Base-by-base conservation (phyloP, 2,888 invertebrate genomes). In the Drosophila formosana region DNA sequence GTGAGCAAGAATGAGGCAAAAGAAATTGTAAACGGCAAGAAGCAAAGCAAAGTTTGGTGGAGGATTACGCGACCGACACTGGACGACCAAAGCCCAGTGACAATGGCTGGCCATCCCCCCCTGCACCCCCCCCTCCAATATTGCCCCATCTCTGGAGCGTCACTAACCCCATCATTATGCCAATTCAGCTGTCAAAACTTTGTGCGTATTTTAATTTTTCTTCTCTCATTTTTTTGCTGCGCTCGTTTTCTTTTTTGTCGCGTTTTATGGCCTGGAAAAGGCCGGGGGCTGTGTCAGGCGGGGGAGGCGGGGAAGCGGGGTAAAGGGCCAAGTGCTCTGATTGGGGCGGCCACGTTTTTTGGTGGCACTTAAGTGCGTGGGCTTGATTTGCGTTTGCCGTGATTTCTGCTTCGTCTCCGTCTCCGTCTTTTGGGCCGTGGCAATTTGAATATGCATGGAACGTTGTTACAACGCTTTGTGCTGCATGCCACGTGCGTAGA, bases 81-180 rank as follows among this genome's bases (percentile, higher is more conserved):
- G 30, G 30, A 30, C 30, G 32, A 9, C 32, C 32, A 18, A 28
- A 18, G 30, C 41, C 53, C 68, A 68, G 85, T 76, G 89, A 83
- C 89, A 82, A 86, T 86, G 64, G 72, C 28, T 55, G 47, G 34
- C 45, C 34, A 13, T 39, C 9, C 39, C 18, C 18, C 18, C 18
- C 18, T 18, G 18, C 18, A 18, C 45, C 45, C 53, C 32, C 32
- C 68, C 39, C 32, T 26, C 11, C 5, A 7, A 8, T 18, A 9
- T n/a, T 9, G 8, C 60, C 53, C 11, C 37, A n/a, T n/a, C 7
- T 7, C 34, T 66, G 25, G 26, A 51, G 65, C 80, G 77, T 67
- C 70, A 82, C 75, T 88, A 89, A 89, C 85, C 89, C 87, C 89
- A 86, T 89, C 89, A 89, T 86, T 85, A 87, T 85, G 86, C 84